A percentile compares a stretch with the other conserved stretches of the same genome.
phyloP scores from a whole-genome alignment of 2,113 vertebrate species.

The Clinocottus analis region DNA sequence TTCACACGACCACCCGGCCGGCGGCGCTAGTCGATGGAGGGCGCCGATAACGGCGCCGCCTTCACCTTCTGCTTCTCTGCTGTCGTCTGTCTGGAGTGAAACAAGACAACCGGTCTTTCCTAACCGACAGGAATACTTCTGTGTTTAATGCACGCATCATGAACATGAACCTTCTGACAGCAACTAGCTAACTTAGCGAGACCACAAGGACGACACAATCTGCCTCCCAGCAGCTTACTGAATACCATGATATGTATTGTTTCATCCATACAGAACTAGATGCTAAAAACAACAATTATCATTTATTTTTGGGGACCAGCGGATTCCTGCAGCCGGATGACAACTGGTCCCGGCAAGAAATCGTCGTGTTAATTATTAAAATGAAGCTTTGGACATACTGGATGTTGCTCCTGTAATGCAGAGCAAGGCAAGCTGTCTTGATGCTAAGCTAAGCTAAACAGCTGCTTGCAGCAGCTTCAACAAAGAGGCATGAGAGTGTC shows the following conservation, averaged over 20 bases:
- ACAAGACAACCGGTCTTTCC: neutral
- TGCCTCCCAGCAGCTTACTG: neutral
- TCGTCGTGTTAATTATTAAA: too few relatives aligned
- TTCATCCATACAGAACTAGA: too few relatives aligned
- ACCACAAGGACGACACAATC: neutral
- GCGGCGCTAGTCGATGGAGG: conserved; percentile 14
- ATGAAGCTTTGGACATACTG: neutral
- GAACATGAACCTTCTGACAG: neutral
- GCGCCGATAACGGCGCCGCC: conserved; percentile 1
- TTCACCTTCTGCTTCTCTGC: neutral
- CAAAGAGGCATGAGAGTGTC: neutral
- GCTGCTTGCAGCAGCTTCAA: too few relatives aligned
- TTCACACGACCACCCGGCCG: conserved; percentile 2
- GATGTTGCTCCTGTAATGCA: too few relatives aligned
- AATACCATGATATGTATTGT: neutral
- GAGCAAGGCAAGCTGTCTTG: too few relatives aligned
- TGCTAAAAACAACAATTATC: too few relatives aligned
- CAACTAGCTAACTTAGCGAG: neutral
- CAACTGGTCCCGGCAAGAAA: too few relatives aligned
- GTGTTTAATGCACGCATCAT: too few relatives aligned
- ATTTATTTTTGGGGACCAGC: too few relatives aligned
- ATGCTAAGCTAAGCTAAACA: neutral
- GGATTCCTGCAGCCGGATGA: too few relatives aligned
- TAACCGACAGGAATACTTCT: neutral
- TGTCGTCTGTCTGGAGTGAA: neutral